phyloP scores from a whole-genome alignment of 2,113 vertebrate species.

The Capra hircus region DNA sequence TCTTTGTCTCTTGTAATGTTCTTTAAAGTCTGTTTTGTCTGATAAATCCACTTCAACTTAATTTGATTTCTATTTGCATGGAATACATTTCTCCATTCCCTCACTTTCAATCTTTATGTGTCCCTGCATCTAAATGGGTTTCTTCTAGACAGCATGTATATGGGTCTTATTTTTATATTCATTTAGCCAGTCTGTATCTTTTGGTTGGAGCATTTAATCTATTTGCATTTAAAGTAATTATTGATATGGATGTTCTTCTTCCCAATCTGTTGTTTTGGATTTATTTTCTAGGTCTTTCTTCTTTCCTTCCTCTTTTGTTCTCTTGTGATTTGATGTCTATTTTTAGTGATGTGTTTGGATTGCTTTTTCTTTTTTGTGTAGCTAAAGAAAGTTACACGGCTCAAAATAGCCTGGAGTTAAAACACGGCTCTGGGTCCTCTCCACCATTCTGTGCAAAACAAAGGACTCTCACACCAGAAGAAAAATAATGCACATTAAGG shows the following conservation, averaged over 20 bases:
- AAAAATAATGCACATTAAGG: neutral
- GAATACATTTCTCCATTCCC: neutral
- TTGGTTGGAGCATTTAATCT: neutral
- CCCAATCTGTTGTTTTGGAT: neutral
- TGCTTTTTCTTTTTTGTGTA: neutral
- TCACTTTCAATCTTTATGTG: neutral
- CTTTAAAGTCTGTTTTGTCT: neutral
- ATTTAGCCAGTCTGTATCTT: neutral
- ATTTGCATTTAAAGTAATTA: neutral
- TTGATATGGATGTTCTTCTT: neutral
- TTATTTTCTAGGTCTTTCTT: neutral
- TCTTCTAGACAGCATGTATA: neutral
- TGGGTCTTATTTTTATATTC: neutral
- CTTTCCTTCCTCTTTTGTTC: neutral
- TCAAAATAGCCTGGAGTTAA: neutral
- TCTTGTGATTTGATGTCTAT: neutral
- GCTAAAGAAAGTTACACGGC: neutral
- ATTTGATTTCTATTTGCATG: neutral
- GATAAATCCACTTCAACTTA: neutral
- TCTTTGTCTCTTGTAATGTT: neutral
- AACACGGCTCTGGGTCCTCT: rapidly evolving
- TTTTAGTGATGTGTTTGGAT: neutral
- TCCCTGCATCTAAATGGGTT: neutral
- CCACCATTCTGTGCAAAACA: neutral
- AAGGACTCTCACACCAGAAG: neutral